Evolutionary conservation across 2,888 invertebrate species (phyloP).

Genomic region (Crioceris asparagi): DNA sequence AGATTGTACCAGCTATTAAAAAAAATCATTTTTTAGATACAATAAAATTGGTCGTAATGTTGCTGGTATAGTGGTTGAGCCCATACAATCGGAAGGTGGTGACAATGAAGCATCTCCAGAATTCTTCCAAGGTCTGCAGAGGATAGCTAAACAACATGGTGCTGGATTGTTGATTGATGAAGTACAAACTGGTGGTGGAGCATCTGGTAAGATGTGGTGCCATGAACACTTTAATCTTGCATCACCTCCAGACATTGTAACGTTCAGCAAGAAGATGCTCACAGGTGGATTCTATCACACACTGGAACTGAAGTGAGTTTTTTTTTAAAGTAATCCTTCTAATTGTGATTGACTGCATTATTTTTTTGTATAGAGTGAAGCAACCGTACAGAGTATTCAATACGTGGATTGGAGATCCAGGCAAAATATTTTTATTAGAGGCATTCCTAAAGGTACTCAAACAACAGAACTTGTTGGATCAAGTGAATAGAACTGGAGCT

Average conservation of each 20-base stretch:
- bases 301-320: conserved; percentile 55
- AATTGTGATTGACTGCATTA: not conserved
- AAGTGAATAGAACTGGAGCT: conserved; percentile 61
- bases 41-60: conserved; percentile 60
- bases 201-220: conserved; percentile 98
- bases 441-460: conserved; percentile 74
- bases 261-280: conserved; percentile 97
- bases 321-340: not conserved
- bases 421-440: conserved; percentile 81
- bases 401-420: conserved; percentile 99
- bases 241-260: conserved; percentile 83
- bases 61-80: conserved; percentile 88
- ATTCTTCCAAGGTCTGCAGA: conserved; percentile 80
- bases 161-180: conserved; percentile 86
- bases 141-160: conserved; percentile 66
- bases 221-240: conserved; percentile 86
- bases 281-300: conserved; percentile 88
- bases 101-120: conserved; percentile 87
- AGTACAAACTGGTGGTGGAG: conserved; percentile 96
- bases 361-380: conserved; percentile 46
- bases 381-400: conserved; percentile 89
- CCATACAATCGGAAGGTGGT: conserved; percentile 96
- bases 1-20: conserved; percentile 1
- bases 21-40: not conserved
- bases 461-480: conserved; percentile 66